Evolutionary conservation across 2,888 invertebrate species (phyloP).

Genomic region (Drosophila monieri): DNA sequence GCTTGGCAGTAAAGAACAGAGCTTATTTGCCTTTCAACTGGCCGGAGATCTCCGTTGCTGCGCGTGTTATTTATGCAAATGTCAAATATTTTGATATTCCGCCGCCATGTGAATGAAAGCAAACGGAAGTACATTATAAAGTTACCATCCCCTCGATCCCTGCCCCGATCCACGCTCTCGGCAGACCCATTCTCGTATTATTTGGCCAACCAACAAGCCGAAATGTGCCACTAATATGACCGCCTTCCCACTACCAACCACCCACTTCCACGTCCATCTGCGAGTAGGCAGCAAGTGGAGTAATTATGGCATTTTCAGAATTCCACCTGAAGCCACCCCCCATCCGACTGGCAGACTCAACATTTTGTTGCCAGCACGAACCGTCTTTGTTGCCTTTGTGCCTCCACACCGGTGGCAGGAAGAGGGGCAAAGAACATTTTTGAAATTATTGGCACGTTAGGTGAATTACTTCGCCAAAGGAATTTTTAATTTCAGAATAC

Average conservation of each 20-base stretch:
- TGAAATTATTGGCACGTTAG: slow-evolving; percentile 73
- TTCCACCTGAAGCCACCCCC: slow-evolving; percentile 28
- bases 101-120: slow-evolving; percentile 74
- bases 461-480: slow-evolving; percentile 66
- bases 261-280: slow-evolving; percentile 6
- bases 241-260: slow-evolving; percentile 10
- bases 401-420: not conserved
- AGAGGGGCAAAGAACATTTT: slow-evolving; percentile 53
- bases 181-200: slow-evolving; percentile 41
- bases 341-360: slow-evolving; percentile 15
- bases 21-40: slow-evolving; percentile 47
- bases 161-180: not conserved
- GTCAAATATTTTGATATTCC: slow-evolving; percentile 77
- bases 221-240: slow-evolving; percentile 66
- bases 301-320: slow-evolving; percentile 74
- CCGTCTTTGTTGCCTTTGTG: slow-evolving; percentile 32
- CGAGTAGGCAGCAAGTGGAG: slow-evolving; percentile 55
- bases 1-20: not conserved
- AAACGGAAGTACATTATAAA: slow-evolving; percentile 76
- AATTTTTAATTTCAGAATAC: slow-evolving; percentile 67
- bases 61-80: slow-evolving; percentile 75
- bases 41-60: slow-evolving; percentile 25
- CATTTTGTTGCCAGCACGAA: slow-evolving; percentile 50
- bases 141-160: slow-evolving; percentile 34
- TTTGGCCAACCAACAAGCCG: slow-evolving; percentile 72